These are phyloP conservation scores for Argyra leucocephala DNA, from an alignment of 2,888 invertebrate species.

Conservation along the genomic window DNA sequence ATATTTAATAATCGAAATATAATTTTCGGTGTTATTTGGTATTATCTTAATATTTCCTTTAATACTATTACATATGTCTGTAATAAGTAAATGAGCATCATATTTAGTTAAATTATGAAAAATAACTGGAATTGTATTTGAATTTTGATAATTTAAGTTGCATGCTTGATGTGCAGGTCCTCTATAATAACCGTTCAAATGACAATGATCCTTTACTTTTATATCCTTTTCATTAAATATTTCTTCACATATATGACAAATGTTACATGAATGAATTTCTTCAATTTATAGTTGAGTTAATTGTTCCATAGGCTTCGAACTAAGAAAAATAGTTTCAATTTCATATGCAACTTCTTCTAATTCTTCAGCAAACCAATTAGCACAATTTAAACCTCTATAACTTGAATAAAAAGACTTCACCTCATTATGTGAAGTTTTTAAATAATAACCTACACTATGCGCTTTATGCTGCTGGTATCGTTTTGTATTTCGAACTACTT, in stretches of 20 bases:
- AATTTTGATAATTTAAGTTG: slow-evolving; percentile 13
- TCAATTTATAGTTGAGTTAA: neutral
- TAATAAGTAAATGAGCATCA: slow-evolving; percentile 30
- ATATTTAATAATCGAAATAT: slow-evolving; percentile 30
- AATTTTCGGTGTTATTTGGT: slow-evolving; percentile 30
- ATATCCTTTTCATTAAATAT: too few species aligned
- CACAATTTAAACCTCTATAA: slow-evolving; percentile 8
- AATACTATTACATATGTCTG: slow-evolving; percentile 21
- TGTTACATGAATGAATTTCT: neutral
- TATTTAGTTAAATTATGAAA: slow-evolving; percentile 21
- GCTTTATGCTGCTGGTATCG: slow-evolving; percentile 13
- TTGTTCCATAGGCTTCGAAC: neutral
- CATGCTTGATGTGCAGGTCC: slow-evolving; percentile 22
- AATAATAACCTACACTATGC: slow-evolving; percentile 12
- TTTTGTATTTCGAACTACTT: slow-evolving; percentile 11
- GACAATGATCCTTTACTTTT: too few species aligned
- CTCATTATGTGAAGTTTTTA: slow-evolving; percentile 14
- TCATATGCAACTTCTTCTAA: slow-evolving; percentile 9
- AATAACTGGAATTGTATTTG: neutral
- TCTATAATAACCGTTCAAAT: too few species aligned
- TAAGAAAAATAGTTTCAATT: slow-evolving; percentile 12
- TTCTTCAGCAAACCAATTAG: slow-evolving; percentile 12
- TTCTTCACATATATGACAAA: slow-evolving; percentile 12
- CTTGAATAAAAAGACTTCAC: slow-evolving; percentile 9
- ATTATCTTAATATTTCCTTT: slow-evolving; percentile 22